Base-by-base conservation (phyloP, 1,140 invertebrate species). In the Scaptomyza montana region DNA sequence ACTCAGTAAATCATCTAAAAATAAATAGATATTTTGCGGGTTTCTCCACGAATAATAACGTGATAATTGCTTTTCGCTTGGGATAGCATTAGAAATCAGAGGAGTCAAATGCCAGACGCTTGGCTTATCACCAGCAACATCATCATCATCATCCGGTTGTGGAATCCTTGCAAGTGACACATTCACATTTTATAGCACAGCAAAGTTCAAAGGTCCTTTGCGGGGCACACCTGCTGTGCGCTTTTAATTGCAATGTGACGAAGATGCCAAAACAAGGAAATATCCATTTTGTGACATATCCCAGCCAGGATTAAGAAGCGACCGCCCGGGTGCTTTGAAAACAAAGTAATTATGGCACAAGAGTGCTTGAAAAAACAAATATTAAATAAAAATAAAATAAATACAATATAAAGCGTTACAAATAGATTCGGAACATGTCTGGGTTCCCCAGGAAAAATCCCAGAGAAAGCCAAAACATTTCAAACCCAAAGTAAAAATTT, bases 131-230 rank as follows among this genome's bases (percentile, higher is more conserved):
- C 21, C 21, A 25, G 2, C 21, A 2, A 25, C 21, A 25, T 5
- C 43, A 13, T 41, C 47, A 53, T 9, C 25, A 46, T 70, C 64
- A 78, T 82, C 72, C 89, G 69, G 54, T 89, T 81, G 73, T 39
- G 89, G 90, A 91, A 91, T 76, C 87, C 90, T 78, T 90, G 90
- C 84, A 91, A 91, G 84, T 91, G 90, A 91, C 81, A 85, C 75
- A 72, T 77, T 77, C 82, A 89, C 67, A 60, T 78, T 89, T 78
- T 81, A 80, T 71, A 65, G 28, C 77, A 85, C n/a, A 7, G n/a
- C 39, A 51, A 59, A 89, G 90, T 90, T 91, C 90, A 91, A 90
- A 91, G 90, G 70, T 68, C 50, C 13, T 61, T 36, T 36, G 33
- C 33, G 33, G 33, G 47, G 16, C 39, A 76, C 90, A 91, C 90